Conservation (phyloP, 2,888 invertebrate species). For the Luperina nickerlii region DNA sequence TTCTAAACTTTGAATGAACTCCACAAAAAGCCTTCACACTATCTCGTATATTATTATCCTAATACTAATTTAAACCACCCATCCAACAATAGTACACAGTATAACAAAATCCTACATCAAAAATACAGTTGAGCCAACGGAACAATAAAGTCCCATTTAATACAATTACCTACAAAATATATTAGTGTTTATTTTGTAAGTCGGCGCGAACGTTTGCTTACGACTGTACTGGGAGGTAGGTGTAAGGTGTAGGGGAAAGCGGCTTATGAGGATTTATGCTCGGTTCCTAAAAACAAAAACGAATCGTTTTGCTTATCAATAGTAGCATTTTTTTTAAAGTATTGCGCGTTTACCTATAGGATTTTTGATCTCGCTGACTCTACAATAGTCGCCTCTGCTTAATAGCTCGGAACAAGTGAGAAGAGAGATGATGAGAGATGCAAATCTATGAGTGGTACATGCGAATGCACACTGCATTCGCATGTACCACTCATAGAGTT, state of each 20-base stretch:
- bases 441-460: too few relatives aligned
- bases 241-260: constrained; percentile 54
- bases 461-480: too few relatives aligned
- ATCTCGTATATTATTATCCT: neutral
- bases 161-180: constrained; percentile 87
- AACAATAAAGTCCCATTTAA: constrained; percentile 88
- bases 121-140: constrained; percentile 78
- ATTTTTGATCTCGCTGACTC: neutral
- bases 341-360: neutral
- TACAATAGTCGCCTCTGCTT: neutral
- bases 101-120: constrained; percentile 69
- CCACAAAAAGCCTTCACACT: neutral
- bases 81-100: constrained; percentile 17
- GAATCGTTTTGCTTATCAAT: too few relatives aligned
- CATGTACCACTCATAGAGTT: neutral
- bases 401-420: neutral
- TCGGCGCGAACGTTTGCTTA: constrained; percentile 79
- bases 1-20: neutral
- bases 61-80: constrained; percentile 20
- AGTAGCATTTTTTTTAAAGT: too few relatives aligned
- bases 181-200: constrained; percentile 87
- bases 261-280: constrained; percentile 12
- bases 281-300: too few relatives aligned
- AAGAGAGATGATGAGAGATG: too few relatives aligned
- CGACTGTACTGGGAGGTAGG: constrained; percentile 59